phyloP scores from a whole-genome alignment of 2,888 invertebrate genomes.

The Meiosimyza platycephala region DNA sequence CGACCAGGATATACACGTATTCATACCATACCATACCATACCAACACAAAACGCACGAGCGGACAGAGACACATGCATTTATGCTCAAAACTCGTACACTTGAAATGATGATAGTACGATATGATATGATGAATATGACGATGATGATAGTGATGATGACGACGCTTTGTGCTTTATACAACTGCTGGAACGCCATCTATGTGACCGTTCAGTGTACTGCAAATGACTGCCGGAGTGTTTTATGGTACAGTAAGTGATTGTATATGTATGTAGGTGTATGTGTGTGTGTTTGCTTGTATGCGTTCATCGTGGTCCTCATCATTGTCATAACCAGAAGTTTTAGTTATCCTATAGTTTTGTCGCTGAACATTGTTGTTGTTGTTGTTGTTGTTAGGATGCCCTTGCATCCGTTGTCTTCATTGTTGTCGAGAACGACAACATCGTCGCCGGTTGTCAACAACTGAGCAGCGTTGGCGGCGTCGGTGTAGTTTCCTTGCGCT shows the following conservation, averaged over 20 bases:
- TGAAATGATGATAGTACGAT: background rate
- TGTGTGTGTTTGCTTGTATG: constrained; percentile 6
- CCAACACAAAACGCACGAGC: constrained; percentile 33
- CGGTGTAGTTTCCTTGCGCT: constrained; percentile 32
- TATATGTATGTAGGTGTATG: background rate
- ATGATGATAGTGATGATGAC: too few relatives aligned
- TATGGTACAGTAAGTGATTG: background rate
- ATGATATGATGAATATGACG: constrained; percentile 6
- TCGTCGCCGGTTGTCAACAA: constrained; percentile 32
- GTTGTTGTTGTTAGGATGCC: background rate
- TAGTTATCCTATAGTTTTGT: constrained; percentile 33
- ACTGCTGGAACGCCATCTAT: constrained; percentile 17
- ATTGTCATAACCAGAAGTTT: constrained; percentile 38
- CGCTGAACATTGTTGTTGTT: constrained; percentile 19
- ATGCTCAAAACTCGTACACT: background rate
- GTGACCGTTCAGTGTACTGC: constrained; percentile 21
- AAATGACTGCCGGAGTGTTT: constrained; percentile 36
- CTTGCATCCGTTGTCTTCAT: constrained; percentile 5
- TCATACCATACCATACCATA: constrained; percentile 34
- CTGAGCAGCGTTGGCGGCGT: background rate
- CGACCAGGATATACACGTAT: constrained; percentile 23
- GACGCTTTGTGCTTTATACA: background rate
- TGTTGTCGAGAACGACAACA: constrained; percentile 15
- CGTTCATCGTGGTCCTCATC: constrained; percentile 32
- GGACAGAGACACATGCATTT: constrained; percentile 9